phyloP scores from a whole-genome alignment of 2,113 vertebrate genomes.

The Coptodon bakossiorum region DNA sequence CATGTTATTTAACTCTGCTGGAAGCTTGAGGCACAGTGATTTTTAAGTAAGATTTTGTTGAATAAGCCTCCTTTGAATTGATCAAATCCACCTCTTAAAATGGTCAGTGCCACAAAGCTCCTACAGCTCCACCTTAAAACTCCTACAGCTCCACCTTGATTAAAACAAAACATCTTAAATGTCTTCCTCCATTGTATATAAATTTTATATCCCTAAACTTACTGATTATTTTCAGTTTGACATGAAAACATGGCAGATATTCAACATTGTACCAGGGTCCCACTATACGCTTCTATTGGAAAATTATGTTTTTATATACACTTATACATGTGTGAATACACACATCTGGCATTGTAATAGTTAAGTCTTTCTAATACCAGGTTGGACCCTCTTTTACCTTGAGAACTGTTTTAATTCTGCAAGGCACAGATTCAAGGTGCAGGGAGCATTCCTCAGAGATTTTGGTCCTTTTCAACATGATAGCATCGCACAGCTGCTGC shows the following conservation, averaged over 20 bases:
- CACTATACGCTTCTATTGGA: background rate
- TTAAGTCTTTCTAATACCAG: accelerated
- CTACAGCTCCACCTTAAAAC: background rate
- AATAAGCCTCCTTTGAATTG: background rate
- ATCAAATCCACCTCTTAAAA: background rate
- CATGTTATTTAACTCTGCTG: background rate
- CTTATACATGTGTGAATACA: background rate
- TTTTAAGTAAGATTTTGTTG: background rate
- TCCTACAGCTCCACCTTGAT: background rate
- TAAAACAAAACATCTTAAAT: background rate
- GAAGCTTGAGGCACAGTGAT: background rate
- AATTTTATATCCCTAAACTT: background rate
- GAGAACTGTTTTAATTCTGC: background rate
- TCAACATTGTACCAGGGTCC: accelerated
- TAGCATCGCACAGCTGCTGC: background rate
- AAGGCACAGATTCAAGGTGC: background rate
- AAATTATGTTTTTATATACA: background rate
- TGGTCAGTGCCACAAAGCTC: background rate
- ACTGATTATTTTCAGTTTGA: background rate
- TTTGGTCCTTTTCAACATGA: background rate
- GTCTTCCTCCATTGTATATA: background rate
- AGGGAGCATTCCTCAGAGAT: background rate
- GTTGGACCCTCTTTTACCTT: accelerated
- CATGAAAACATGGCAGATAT: background rate
- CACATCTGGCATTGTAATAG: background rate